Percentiles rank a stretch among this genome's conserved stretches.
Evolutionary conservation across 2,113 vertebrate genomes (phyloP).

Genomic region (Rhadina sibilatrix): DNA sequence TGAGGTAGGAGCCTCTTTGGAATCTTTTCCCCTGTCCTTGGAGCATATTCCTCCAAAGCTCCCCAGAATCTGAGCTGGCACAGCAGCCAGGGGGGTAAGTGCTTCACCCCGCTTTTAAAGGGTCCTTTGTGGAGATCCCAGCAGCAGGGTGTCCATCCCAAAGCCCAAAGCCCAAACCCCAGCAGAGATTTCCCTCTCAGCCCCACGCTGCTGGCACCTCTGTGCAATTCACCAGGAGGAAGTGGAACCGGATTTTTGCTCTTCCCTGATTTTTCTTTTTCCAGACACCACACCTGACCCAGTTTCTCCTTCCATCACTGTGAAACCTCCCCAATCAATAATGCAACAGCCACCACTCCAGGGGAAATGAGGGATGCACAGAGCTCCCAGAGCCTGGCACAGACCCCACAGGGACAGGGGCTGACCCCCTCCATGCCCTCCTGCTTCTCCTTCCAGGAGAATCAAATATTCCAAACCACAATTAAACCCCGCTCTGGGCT

Average conservation of each 20-base stretch:
- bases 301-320: not conserved
- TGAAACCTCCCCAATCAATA: slow-evolving; percentile 16
- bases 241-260: not conserved
- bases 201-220: not conserved
- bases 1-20: too few relatives aligned
- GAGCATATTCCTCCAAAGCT: too few relatives aligned
- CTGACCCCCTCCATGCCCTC: not conserved
- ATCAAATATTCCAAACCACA: not conserved
- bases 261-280: not conserved
- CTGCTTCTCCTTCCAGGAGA: not conserved
- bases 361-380: not conserved
- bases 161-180: not conserved
- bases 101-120: too few relatives aligned
- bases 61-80: too few relatives aligned
- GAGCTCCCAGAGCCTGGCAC: not conserved
- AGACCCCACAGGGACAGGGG: too few relatives aligned
- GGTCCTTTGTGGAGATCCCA: too few relatives aligned
- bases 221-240: fast-evolving
- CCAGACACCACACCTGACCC: not conserved
- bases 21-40: too few relatives aligned
- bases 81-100: too few relatives aligned
- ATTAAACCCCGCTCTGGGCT: fast-evolving
- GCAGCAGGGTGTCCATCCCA: too few relatives aligned
- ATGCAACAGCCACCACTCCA: not conserved
- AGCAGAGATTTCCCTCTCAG: not conserved